Base-by-base conservation (phyloP, 1,140 invertebrate genomes). In the Pseudomyrmex flavicornis region DNA sequence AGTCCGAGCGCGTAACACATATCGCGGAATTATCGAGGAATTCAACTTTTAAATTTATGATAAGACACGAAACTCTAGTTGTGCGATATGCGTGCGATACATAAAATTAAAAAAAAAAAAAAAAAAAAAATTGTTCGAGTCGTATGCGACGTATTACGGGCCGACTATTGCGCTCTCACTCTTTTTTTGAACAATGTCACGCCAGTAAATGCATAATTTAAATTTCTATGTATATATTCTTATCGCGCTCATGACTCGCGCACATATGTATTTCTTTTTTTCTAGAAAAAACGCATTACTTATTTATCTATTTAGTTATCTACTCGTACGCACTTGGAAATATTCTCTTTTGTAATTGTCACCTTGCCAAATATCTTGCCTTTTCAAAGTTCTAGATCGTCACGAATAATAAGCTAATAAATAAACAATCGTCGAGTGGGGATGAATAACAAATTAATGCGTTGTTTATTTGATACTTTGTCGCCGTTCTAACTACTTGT, bases 151-250 rank as follows among this genome's bases (percentile, higher is more conserved):
- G 17, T 69, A n/a, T 70, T 58, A 46, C 62, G 20, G 50, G 20
- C 17, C 7, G 15, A 26, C 35, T 63, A 15, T 26, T 17, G 46
- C 22, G 5, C 35, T 35, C 35, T 35, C 5, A 35, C 5, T 56
- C 2, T 48, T 56, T 13, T 10, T 10, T 68, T 1, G 44, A 20
- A 9, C 7, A 50, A 17, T 54, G 52, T 69, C 13, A 46, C 20
- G 50, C 10, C 76, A 69, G 20, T 8, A 26, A 22, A 69, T 3
- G 66, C 52, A 9, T 66, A 54, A 20, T 7, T 70, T 5, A 46
- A 35, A 20, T 79, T 58, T 69, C 2, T 9, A 79, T 13, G 9
- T 17, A 58, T 44, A 10, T 58, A 79, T 58, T 52, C 50, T 52
- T 70, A 69, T 70, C 35, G 35, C 50, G 17, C 22, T 69, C 35